Conservation (phyloP, 2,797 vertebrate genomes). For the Hapalemur alaotrensis region DNA sequence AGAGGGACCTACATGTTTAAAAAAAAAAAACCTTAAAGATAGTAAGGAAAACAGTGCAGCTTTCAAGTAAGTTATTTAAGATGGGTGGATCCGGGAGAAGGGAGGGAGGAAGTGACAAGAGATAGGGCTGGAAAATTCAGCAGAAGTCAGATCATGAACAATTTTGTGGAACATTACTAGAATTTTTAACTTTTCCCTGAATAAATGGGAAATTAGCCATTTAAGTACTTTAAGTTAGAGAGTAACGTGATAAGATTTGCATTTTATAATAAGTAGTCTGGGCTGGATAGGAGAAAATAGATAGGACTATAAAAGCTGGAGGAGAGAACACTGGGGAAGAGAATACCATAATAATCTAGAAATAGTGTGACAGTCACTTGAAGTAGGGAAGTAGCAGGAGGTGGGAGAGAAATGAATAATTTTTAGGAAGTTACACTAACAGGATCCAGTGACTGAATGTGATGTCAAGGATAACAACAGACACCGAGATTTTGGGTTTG, state of each 20-base stretch:
- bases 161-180: neutral
- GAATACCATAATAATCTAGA: neutral
- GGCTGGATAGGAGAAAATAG: neutral
- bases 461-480: neutral
- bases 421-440: neutral
- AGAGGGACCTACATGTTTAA: neutral
- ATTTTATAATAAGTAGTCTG: neutral
- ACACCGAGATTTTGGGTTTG: neutral
- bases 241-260: neutral
- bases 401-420: neutral
- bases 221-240: neutral
- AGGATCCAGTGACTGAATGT: neutral
- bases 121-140: neutral
- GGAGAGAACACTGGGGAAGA: neutral
- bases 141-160: neutral
- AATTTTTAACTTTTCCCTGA: constrained; percentile 27
- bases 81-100: neutral
- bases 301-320: neutral
- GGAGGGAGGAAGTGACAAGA: neutral
- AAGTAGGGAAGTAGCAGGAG: neutral
- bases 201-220: neutral
- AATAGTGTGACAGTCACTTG: neutral
- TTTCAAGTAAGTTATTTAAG: constrained; percentile 24
- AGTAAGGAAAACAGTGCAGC: neutral
- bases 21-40: neutral